Evolutionary conservation across 2,797 vertebrate species (phyloP), one percentile per base, ranked within the genome.

Genomic region (Graptemys geographica): DNA sequence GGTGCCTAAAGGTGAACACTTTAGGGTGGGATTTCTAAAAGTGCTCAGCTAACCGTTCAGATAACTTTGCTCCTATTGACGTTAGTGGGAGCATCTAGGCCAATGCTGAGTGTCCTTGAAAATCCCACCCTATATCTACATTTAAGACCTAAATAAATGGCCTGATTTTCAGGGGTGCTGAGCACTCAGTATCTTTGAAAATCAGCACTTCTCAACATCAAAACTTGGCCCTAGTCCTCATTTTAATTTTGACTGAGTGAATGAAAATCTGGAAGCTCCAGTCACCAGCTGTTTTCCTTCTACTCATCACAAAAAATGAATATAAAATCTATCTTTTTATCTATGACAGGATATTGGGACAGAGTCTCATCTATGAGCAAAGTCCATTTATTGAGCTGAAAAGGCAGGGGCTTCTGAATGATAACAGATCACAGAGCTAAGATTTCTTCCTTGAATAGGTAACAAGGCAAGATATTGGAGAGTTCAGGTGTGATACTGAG

Each of bases 161-260:
- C n/a, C 28, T 90, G 83, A 15, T 21, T 65, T 62, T 80, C n/a
- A 69, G 18, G 47, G 37, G 3, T 79, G 51, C 37, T 90, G 31
- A 56, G 1, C 69, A 37, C 18, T 37, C 62, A 69, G 33, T 37
- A 21, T 19, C 33, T 69, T 37, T 69, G 33, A 37, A 37, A 69
- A 69, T 69, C 33, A 69, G 18, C 62, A 69, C 8, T n/a, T 69
- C 62, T 37, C 18, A 37, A 69, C n/a, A 37, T 69, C 62, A 37
- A 37, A 69, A 69, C 33, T 21, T n/a, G 16, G 33, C 31, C 15
- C 15, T 62, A 33, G 15, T 62, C 13, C 31, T 33, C 12, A 33
- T 33, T 82, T 84, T 90, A 53, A 86, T 65, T 86, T 88, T 31
- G 21, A 2, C 65, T 88, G 28, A 91, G 4, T 76, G 28, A 81